phyloP scores from a whole-genome alignment of 2,888 invertebrate species.

The Acanthosepion pharaonis region DNA sequence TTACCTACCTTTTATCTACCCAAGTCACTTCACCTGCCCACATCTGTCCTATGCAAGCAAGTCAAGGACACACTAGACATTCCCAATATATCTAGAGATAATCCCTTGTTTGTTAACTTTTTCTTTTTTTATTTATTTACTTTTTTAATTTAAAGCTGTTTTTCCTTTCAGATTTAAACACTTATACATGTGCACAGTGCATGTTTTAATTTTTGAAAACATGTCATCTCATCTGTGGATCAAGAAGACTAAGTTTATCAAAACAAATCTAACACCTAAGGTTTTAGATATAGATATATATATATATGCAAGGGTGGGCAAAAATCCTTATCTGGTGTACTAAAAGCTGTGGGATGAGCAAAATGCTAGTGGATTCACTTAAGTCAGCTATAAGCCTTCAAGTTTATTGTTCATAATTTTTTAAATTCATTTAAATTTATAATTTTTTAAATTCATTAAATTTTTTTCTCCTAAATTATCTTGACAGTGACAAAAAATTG shows the following conservation, averaged over 20 bases:
- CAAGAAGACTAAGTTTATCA: neutral
- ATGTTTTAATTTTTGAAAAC: neutral
- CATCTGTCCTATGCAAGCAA: neutral
- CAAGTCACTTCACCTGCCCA: slow-evolving; percentile 16
- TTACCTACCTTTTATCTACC: neutral
- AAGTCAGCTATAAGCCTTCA: neutral
- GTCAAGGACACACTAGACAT: neutral
- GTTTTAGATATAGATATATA: neutral
- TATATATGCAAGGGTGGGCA: neutral
- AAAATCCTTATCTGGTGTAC: neutral
- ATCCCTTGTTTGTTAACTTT: neutral
- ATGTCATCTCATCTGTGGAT: neutral
- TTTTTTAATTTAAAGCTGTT: neutral
- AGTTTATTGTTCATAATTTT: neutral
- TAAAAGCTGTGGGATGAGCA: neutral
- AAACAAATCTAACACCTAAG: neutral
- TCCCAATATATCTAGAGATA: neutral
- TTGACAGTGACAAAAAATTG: neutral
- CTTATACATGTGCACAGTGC: neutral
- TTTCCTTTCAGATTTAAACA: neutral
- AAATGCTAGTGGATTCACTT: neutral
- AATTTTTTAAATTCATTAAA: neutral
- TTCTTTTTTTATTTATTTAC: no score
- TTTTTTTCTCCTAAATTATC: neutral
- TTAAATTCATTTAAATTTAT: neutral